Evolutionary conservation across 2,113 vertebrate species (phyloP), one percentile per base, ranked within the genome.

Genomic region (Chascanopsetta lugubris): DNA sequence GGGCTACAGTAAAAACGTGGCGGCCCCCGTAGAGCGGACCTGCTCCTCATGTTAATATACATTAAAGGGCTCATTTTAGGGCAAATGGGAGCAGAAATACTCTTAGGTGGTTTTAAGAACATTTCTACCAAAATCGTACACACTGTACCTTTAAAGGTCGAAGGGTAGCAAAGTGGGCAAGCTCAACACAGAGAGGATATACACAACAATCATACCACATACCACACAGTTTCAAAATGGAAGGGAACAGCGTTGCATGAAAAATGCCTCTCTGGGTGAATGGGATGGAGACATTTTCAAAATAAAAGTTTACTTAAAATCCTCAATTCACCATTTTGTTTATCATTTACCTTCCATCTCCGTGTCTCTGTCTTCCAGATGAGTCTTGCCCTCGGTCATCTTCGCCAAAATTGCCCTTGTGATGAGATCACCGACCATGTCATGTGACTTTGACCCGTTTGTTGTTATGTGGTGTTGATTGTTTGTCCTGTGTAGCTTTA

Each of bases 371-470:
- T 83, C 61, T 84, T 77, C 43, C 87, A 93, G 90, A 91, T 89
- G 90, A 92, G 65, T 91, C 90, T 65, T 90, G 86, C 50, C 85
- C 79, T 62, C 73, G 82, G 42, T 68, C 69, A 55, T 30, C 70
- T 77, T 72, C 70, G 38, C 82, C 82, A 81, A 85, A 85, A 73
- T 70, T 73, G 36, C 38, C 75, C 70, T 53, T 69, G 66, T 77
- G 72, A 84, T 59, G 47, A 85, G 73, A 60, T 67, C 61, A 57
- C 46, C 71, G 40, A 55, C 64, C 60, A 69, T 75, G 64, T 27
- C 30, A 24, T 20, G 0, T 51, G 24, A 29, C 63, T 80, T 64
- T 61, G 54, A 38, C 42, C 47, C 30, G 34, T 43, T 69, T 47
- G 36, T 2, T 34, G 38, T 57, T 69, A 25, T 76, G 34, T 75